phyloP scores from a whole-genome alignment of 1,140 invertebrate species.

The Zaprionus ghesquierei region DNA sequence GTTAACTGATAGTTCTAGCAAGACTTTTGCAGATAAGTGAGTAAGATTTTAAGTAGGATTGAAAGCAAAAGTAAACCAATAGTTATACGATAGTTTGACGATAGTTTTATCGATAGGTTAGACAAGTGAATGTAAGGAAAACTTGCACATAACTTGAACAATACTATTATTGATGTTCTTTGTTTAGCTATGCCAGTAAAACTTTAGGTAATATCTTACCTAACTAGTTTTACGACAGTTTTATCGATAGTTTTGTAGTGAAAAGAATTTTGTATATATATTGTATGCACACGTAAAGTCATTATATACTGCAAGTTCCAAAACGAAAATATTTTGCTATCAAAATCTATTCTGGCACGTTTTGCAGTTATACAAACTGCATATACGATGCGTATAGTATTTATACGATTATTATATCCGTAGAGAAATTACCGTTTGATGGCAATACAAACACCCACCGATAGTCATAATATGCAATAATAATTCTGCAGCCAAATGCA shows the following conservation, averaged over 20 bases:
- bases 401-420: neutral
- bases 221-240: no score
- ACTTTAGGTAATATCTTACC: no score
- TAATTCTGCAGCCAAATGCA: conserved; percentile 3
- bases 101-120: no score
- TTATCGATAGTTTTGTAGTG: neutral
- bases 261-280: neutral
- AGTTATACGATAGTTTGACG: no score
- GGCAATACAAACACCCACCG: neutral
- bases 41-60: no score
- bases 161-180: no score
- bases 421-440: neutral
- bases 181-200: no score
- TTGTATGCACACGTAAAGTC: neutral
- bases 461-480: conserved; percentile 14
- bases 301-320: neutral
- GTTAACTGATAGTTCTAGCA: no score
- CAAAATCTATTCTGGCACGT: neutral
- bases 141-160: no score
- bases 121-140: no score
- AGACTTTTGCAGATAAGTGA: no score
- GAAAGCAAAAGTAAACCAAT: no score
- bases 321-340: neutral
- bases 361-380: neutral
- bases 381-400: neutral